Conservation (phyloP, 1,140 invertebrate genomes). For the Chironomus striatipennis region DNA sequence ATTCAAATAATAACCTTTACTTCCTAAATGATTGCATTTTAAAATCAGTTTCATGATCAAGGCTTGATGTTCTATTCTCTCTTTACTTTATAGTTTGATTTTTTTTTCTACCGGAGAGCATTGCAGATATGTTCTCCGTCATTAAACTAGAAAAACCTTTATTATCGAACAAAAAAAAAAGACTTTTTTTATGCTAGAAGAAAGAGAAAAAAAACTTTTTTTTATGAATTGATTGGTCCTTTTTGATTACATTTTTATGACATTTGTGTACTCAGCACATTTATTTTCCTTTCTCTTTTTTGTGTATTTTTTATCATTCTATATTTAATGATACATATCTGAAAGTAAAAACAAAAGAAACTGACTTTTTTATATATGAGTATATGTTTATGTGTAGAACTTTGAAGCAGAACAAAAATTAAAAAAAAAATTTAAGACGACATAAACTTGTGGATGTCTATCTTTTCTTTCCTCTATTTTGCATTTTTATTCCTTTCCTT, state of each 20-base stretch:
- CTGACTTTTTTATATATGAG: neutral
- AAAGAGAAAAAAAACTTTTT: neutral
- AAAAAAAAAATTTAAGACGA: neutral
- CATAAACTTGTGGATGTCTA: neutral
- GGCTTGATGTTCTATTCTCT: no score
- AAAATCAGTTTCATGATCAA: no score
- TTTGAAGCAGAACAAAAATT: no score
- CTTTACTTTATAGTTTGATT: no score
- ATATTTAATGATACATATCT: no score
- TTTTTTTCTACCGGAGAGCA: no score
- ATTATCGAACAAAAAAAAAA: neutral
- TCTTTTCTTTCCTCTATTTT: neutral
- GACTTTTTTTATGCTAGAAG: neutral
- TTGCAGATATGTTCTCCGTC: no score
- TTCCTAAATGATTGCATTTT: no score
- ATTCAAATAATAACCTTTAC: no score
- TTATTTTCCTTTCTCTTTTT: neutral
- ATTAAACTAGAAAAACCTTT: neutral
- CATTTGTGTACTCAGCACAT: conserved; percentile 24
- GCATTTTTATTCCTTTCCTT: no score
- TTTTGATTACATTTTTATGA: neutral
- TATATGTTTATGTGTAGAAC: conserved; percentile 11
- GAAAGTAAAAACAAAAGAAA: no score
- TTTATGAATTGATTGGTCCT: neutral
- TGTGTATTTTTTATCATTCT: conserved; percentile 18